These are phyloP conservation scores for Xestia c-nigrum DNA, from an alignment of 2,888 invertebrate genomes.

Conservation along the genomic window DNA sequence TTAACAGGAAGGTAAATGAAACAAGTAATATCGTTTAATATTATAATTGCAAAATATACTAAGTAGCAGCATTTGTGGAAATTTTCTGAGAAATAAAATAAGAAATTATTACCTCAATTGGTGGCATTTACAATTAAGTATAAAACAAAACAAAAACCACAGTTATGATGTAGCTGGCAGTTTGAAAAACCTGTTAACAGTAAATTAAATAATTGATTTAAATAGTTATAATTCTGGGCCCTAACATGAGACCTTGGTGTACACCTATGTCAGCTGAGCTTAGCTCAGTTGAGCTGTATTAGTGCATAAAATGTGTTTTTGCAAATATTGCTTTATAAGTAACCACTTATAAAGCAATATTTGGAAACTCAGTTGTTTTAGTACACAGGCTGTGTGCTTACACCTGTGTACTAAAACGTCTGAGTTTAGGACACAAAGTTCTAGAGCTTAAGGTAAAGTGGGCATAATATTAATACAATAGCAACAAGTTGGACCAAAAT, in stretches of 20 bases:
- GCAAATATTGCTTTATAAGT: background rate
- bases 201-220: background rate
- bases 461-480: slow-evolving; percentile 5
- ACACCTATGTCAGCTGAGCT: background rate
- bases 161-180: background rate
- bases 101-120: slow-evolving; percentile 11
- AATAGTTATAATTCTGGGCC: background rate
- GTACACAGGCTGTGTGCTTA: too few species aligned
- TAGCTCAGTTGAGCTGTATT: too few species aligned
- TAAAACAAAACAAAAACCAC: background rate
- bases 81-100: slow-evolving; percentile 23
- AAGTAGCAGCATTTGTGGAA: slow-evolving; percentile 27
- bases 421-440: background rate
- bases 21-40: slow-evolving; percentile 48
- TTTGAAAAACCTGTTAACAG: background rate
- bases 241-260: background rate
- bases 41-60: slow-evolving; percentile 52
- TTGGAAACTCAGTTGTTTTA: too few species aligned
- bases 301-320: background rate
- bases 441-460: background rate
- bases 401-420: background rate
- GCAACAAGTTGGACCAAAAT: background rate
- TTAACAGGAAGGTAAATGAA: slow-evolving; percentile 74
- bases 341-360: too few species aligned
- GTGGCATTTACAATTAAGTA: background rate